Percentiles rank a stretch among this genome's conserved stretches.
phyloP scores from a whole-genome alignment of 1,140 invertebrate genomes.

The Macrobrachium nipponense region DNA sequence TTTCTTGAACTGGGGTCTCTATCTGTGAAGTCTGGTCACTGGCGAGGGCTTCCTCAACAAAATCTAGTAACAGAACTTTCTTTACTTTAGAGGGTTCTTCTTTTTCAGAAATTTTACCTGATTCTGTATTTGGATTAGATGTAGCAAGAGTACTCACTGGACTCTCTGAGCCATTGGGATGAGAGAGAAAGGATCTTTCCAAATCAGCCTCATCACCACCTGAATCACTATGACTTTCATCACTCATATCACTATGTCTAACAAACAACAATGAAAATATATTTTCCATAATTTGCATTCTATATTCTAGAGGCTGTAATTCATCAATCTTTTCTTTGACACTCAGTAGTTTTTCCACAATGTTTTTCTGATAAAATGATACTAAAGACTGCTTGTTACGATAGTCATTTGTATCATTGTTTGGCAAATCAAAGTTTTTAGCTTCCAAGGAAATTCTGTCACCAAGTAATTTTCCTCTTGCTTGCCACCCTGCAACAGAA shows the following conservation, averaged over 20 bases:
- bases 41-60: constrained; percentile 30
- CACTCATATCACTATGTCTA: constrained; percentile 50
- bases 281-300: constrained; percentile 50
- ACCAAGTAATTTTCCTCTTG: constrained; percentile 20
- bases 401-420: constrained; percentile 13
- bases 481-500: constrained; percentile 41
- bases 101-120: too few relatives aligned
- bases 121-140: not conserved
- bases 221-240: constrained; percentile 48
- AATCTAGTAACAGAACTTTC: constrained; percentile 3
- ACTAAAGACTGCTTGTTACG: constrained; percentile 26
- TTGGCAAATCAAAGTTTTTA: not conserved
- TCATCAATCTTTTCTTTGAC: constrained; percentile 23
- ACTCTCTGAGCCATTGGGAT: constrained; percentile 41
- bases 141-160: constrained; percentile 17
- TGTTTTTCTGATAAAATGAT: constrained; percentile 40
- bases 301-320: constrained; percentile 35
- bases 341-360: constrained; percentile 35
- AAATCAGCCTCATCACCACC: constrained; percentile 38
- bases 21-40: constrained; percentile 2
- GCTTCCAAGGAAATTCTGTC: not conserved
- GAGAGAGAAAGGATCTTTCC: constrained; percentile 35
- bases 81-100: not conserved
- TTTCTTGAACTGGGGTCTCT: constrained; percentile 1
- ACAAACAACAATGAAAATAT: constrained; percentile 52